These are phyloP conservation scores for Chloromyia formosa DNA, from an alignment of 2,888 invertebrate species.

Conservation along the genomic window DNA sequence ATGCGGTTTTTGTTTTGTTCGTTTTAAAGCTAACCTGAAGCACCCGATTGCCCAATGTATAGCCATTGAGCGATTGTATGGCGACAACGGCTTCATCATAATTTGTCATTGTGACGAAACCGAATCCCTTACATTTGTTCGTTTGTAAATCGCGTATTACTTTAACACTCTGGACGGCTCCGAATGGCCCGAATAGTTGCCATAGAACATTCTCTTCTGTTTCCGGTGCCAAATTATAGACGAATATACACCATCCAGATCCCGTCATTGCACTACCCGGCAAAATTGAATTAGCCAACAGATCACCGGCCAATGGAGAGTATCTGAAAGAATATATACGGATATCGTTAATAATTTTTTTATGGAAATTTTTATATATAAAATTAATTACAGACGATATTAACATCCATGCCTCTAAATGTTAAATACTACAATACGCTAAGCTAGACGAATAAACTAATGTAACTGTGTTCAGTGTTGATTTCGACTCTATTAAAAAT, in stretches of 20 bases:
- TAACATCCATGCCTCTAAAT: neutral
- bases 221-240: slow-evolving; percentile 94
- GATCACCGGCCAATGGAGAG: slow-evolving; percentile 86
- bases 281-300: slow-evolving; percentile 78
- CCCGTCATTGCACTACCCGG: slow-evolving; percentile 87
- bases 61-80: slow-evolving; percentile 95
- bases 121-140: slow-evolving; percentile 98
- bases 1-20: slow-evolving; percentile 79
- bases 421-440: no score
- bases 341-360: slow-evolving; percentile 3
- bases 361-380: slow-evolving; percentile 6
- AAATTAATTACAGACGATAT: neutral
- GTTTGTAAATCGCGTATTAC: slow-evolving; percentile 95
- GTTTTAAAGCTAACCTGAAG: slow-evolving; percentile 98
- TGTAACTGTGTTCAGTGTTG: no score
- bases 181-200: slow-evolving; percentile 97
- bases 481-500: no score
- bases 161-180: slow-evolving; percentile 96
- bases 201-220: slow-evolving; percentile 95
- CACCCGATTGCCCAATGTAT: slow-evolving; percentile 93
- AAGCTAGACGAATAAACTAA: no score
- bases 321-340: slow-evolving; percentile 60
- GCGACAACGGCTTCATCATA: slow-evolving; percentile 97
- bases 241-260: slow-evolving; percentile 84
- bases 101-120: slow-evolving; percentile 98